Base-by-base conservation (phyloP, 37 sponge, comb jelly and placozoan genomes). In the Cliona cf. orientalis region DNA sequence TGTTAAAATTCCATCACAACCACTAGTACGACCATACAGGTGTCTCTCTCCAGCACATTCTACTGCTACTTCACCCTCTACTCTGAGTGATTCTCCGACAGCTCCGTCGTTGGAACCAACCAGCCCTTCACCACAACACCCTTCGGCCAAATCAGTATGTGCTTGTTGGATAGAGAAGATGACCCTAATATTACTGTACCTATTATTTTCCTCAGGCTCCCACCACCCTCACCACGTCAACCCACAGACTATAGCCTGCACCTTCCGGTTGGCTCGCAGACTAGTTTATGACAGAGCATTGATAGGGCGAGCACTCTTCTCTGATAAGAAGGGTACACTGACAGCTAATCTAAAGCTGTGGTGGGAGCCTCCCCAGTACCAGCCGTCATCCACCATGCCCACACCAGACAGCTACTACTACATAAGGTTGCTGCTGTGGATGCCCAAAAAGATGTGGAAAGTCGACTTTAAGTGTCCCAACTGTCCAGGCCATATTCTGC, bases 371-470 rank as follows among this genome's bases (percentile, higher is more conserved):
- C 63, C 63, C 26, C 55, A 49, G 11, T 11, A 49, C 17, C 55
- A 17, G 14, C 22, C 28, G 7, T n/a, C 63, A 12, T 11, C 17
- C 6, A 28, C 25, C 6, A 12, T 25, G 63, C 63, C 63, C 12
- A 7, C 22, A 25, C 63, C 63, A 61, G 63, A 22, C 5, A 28
- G 28, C 28, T 61, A 61, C 63, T 6, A 12, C 26, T 5, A 6
- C 63, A 61, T 25, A 22, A 61, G 63, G 26, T 28, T 61, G 26
- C n/a, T 12, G 12, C 63, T 61, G 26, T 61, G 63, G 63, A n/a
- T 23, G 41, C 81, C 81, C 38, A 69, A 72, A 72, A 69, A 71
- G 43, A 5, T 83, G 53, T 83, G 83, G 83, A 61, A 3, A 38
- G 26, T 61, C 2, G 74, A 83, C 53, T 73, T 83, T 56, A 22